Conservation (phyloP, 1,140 invertebrate genomes). For the Cepaea nemoralis region DNA sequence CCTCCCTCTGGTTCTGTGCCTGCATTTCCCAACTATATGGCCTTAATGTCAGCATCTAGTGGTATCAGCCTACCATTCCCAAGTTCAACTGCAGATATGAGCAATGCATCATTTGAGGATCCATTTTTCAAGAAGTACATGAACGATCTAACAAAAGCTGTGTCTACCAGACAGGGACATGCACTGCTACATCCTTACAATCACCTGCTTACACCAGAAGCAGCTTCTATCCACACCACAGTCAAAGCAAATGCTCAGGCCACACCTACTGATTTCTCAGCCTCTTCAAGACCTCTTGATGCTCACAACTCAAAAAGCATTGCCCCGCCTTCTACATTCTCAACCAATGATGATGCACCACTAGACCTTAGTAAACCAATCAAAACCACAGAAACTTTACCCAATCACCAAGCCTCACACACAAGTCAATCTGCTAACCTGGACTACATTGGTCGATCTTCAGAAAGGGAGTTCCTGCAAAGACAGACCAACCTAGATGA, state of each 20-base stretch:
- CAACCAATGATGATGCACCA: conserved; percentile 78
- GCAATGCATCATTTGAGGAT: conserved; percentile 77
- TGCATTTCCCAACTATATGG: conserved; percentile 65
- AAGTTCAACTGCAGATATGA: background rate
- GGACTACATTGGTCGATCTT: background rate
- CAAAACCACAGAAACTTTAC: conserved; percentile 42
- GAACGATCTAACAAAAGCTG: conserved; percentile 71
- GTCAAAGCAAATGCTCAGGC: background rate
- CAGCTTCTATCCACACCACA: background rate
- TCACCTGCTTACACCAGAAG: background rate
- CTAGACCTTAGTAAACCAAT: conserved; percentile 89
- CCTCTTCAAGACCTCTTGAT: background rate
- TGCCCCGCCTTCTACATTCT: conserved; percentile 50
- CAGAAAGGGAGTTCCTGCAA: conserved; percentile 9
- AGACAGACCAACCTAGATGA: conserved; percentile 54
- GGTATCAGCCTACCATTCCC: background rate
- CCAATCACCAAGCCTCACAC: background rate
- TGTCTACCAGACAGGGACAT: conserved; percentile 13
- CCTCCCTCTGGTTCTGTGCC: conserved; percentile 59
- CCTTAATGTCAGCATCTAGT: conserved; percentile 54
- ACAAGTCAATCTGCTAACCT: background rate
- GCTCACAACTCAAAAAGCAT: conserved; percentile 34
- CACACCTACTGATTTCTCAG: background rate
- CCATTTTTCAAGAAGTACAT: conserved; percentile 92
- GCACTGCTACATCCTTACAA: conserved; percentile 15